Evolutionary conservation across 2,113 vertebrate genomes (phyloP).

Genomic region (Campylomormyrus numenius): DNA sequence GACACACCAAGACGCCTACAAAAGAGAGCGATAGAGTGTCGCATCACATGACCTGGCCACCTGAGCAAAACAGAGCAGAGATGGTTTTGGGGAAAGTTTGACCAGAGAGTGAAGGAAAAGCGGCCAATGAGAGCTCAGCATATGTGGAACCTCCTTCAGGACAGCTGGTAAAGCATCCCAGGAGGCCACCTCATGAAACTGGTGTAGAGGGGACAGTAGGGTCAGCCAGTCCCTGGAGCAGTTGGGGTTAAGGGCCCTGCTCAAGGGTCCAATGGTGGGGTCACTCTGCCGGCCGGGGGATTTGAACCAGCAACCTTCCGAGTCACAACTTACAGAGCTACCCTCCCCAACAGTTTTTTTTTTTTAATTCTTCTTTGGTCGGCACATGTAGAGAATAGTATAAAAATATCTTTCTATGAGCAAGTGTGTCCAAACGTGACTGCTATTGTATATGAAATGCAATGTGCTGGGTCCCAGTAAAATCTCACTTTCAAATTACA

Average conservation of each 20-base stretch:
- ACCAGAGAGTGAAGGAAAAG: not conserved
- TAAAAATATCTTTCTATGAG: not conserved
- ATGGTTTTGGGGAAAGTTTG: not conserved
- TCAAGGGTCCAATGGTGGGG: not conserved
- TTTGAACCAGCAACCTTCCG: not conserved
- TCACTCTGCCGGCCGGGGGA: not conserved
- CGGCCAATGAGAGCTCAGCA: not conserved
- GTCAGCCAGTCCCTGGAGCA: not conserved
- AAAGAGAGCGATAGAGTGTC: not conserved
- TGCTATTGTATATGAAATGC: too few species aligned
- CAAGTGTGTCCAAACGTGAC: not conserved
- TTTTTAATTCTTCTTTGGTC: not conserved
- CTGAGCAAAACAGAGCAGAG: not conserved
- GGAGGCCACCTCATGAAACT: not conserved
- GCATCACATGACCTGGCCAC: not conserved
- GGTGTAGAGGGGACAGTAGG: not conserved
- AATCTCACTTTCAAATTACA: too few species aligned
- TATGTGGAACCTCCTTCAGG: not conserved
- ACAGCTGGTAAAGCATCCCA: not conserved
- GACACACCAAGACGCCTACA: not conserved
- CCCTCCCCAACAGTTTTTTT: not conserved
- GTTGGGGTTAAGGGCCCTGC: not conserved
- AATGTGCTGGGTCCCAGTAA: too few species aligned
- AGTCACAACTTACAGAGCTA: not conserved
- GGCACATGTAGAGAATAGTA: not conserved